Percentiles rank a stretch among this genome's conserved stretches.
These are phyloP conservation scores for Cercocebus atys DNA, from an alignment of 2,113 vertebrate species.

Conservation along the genomic window DNA sequence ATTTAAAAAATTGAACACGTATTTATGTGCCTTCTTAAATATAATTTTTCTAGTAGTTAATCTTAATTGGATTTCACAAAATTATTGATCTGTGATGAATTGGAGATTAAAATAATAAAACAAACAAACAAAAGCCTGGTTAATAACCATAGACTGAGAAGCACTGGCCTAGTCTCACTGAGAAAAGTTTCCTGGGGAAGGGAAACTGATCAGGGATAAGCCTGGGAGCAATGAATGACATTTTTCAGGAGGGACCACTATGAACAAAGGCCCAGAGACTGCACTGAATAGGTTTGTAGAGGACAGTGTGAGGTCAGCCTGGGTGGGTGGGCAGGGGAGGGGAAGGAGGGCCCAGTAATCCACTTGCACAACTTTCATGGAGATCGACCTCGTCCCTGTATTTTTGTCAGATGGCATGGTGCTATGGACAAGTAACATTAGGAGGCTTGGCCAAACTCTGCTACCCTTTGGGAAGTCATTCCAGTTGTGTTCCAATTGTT, in stretches of 20 bases:
- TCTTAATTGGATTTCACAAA: neutral
- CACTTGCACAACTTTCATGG: neutral
- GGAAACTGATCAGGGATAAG: neutral
- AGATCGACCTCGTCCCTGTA: neutral
- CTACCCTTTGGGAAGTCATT: neutral
- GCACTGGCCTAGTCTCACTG: neutral
- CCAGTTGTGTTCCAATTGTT: neutral
- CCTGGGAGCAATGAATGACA: neutral
- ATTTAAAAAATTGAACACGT: neutral
- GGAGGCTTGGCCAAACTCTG: neutral
- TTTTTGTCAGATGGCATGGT: neutral
- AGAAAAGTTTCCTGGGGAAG: neutral
- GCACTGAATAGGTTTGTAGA: neutral
- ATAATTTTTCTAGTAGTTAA: neutral
- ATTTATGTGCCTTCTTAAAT: neutral
- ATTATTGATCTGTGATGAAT: neutral
- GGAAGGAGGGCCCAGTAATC: too few relatives aligned
- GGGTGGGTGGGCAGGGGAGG: neutral
- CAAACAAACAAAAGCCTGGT: neutral
- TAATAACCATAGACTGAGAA: neutral
- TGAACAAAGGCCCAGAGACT: neutral
- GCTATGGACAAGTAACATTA: neutral
- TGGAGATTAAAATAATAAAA: neutral
- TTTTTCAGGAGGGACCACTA: neutral
- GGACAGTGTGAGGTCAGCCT: neutral